Evolutionary conservation across 2,888 invertebrate species (phyloP), one percentile per base, ranked within the genome.

Genomic region (Endomychus coccineus): DNA sequence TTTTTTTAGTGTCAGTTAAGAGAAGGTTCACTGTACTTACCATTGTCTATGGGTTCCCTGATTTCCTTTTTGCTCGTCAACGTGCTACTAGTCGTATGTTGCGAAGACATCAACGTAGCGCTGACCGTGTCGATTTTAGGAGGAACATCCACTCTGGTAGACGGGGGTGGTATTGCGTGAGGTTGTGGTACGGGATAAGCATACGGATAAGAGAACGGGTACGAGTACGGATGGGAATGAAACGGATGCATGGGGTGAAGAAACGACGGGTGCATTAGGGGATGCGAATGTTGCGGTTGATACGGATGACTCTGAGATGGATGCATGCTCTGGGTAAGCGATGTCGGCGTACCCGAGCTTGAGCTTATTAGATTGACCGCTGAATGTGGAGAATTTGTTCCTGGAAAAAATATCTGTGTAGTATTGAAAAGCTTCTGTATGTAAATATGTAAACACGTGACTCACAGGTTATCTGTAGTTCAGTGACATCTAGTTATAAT

Each of bases 101-200:
- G 82, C 9, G 79, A 74, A 0, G 72, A 69, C 61, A 79, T 77
- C 55, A 82, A 71, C 58, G 80, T 78, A 1, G 80, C 79, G 34
- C 78, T 78, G 50, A 81, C 80, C 27, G 77, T 73, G 34, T 59
- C 59, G 3, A 59, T 56, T 42, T 61, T 60, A 11, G 56, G 49
- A 3, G 52, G 44, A 1, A 43, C 41, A 6, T 41, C 46, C 25
- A 58, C 48, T n/a, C 65, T 52, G 9, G 53, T 29, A 5, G 40
- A 51, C 54, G 80, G 77, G 2, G 80, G 82, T 10, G 80, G 80
- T 56, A 81, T 78, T 4, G 82, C 77, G 51, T 81, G 82, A 2
- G 83, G 83, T 53, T 81, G 82, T 3, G 82, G 80, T 41, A 82
- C 71, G 1, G 81, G 78, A 50, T 86, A 78, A 34, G 83, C 74